Conservation (phyloP, 2,888 invertebrate genomes). For the Junonia oenone region DNA sequence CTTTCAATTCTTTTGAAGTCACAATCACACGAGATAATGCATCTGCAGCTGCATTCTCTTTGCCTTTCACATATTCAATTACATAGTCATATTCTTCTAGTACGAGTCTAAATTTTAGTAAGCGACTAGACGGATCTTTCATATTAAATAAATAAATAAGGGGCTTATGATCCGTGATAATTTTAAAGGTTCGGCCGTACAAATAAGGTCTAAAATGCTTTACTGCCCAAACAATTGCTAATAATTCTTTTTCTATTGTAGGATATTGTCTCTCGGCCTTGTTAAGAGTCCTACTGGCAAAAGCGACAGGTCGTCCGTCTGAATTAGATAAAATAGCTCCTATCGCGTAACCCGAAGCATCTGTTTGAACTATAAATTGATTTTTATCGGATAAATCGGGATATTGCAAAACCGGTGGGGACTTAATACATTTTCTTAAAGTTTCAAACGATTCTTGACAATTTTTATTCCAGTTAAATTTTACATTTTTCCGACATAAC, state of each 20-base stretch:
- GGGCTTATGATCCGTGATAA: conserved; percentile 27
- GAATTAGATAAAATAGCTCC: conserved; percentile 25
- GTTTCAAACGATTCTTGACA: conserved; percentile 15
- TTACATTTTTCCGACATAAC: conserved; percentile 10
- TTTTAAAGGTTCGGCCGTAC: conserved; percentile 21
- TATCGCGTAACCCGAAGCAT: conserved; percentile 23
- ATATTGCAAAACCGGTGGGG: conserved; percentile 18
- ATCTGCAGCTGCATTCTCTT: conserved; percentile 23
- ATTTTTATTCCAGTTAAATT: conserved; percentile 6
- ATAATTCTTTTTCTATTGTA: conserved; percentile 23
- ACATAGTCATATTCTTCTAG: conserved; percentile 23
- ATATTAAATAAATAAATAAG: conserved; percentile 24
- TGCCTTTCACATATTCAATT: conserved; percentile 22
- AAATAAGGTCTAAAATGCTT: conserved; percentile 28
- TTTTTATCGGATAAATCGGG: conserved; percentile 17
- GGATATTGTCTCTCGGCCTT: conserved; percentile 26
- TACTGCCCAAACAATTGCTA: conserved; percentile 25
- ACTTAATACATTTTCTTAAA: conserved; percentile 7
- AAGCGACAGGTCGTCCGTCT: conserved; percentile 24
- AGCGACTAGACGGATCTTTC: conserved; percentile 25
- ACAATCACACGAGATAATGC: conserved; percentile 25
- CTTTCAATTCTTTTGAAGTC: conserved; percentile 23
- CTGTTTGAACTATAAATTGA: conserved; percentile 25
- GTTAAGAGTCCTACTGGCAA: conserved; percentile 26
- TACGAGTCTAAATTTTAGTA: conserved; percentile 26